Percentiles rank a stretch among this genome's conserved stretches.
Conservation (phyloP, 2,888 invertebrate species). For the Heliconius aoede region DNA sequence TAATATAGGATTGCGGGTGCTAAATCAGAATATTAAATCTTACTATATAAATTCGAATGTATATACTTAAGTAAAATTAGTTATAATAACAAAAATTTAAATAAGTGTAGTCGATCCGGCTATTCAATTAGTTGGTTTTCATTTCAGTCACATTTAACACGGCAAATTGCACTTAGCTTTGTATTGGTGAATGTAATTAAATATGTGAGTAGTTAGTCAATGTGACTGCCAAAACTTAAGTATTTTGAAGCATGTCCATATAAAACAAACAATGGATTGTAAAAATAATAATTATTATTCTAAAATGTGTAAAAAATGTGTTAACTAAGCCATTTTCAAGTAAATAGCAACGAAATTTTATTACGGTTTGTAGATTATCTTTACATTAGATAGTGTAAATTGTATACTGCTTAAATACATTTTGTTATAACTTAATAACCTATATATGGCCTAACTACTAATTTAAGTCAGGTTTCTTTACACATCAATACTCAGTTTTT, state of each 20-base stretch:
- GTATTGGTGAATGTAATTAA: conserved; percentile 18
- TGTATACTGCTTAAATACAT: not conserved
- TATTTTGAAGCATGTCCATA: conserved; percentile 65
- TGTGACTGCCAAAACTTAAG: conserved; percentile 76
- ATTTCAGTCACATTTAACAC: conserved; percentile 8
- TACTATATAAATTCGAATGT: conserved; percentile 27
- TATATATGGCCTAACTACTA: conserved; percentile 20
- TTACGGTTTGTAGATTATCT: not conserved
- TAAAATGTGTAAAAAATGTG: not conserved
- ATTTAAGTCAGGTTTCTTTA: not conserved
- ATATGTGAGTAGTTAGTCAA: conserved; percentile 45
- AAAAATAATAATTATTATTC: not conserved
- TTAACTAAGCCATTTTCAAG: not conserved
- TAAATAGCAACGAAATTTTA: not conserved
- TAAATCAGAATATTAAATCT: conserved; percentile 55
- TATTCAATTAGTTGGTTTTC: conserved; percentile 18
- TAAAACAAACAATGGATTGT: not conserved
- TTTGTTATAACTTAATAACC: not conserved
- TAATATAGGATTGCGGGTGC: conserved; percentile 73
- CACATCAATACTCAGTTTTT: conserved; percentile 8
- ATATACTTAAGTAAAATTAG: conserved; percentile 27
- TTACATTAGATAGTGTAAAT: not conserved
- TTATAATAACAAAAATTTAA: not conserved
- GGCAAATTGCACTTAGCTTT: conserved; percentile 23
- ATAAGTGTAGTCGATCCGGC: conserved; percentile 10